These are phyloP conservation scores for Emys orbicularis DNA, from an alignment of 2,797 vertebrate species.

Conservation along the genomic window DNA sequence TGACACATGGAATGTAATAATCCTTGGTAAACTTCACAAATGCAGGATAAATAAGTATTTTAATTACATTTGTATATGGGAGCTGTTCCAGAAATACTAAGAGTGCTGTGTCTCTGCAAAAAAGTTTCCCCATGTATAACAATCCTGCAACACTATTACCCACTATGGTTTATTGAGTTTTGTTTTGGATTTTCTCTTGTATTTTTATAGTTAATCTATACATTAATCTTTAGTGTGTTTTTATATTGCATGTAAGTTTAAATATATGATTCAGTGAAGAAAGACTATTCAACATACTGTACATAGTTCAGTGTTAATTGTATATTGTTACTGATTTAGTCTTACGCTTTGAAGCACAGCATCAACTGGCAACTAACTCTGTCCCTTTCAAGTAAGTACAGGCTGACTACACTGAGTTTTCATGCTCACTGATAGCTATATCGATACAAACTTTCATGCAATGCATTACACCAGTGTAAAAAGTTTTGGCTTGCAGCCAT, in stretches of 20 bases:
- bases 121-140: neutral
- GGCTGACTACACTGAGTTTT: neutral
- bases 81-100: neutral
- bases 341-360: conserved; percentile 7
- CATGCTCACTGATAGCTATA: neutral
- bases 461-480: neutral
- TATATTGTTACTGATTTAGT: neutral
- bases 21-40: neutral
- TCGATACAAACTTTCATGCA: accelerated
- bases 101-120: conserved; percentile 2
- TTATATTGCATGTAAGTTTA: conserved; percentile 13
- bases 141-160: neutral
- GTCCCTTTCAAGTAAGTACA: neutral
- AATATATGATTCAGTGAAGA: conserved; percentile 27
- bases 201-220: neutral
- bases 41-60: neutral
- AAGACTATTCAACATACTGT: conserved; percentile 34
- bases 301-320: conserved; percentile 21
- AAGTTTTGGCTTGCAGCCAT: neutral
- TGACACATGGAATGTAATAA: neutral
- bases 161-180: neutral
- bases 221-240: neutral
- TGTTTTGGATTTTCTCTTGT: neutral
- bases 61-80: neutral
- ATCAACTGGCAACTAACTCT: neutral